phyloP scores from a whole-genome alignment of 2,888 invertebrate species.

The Harpagoxenus sublaevis region DNA sequence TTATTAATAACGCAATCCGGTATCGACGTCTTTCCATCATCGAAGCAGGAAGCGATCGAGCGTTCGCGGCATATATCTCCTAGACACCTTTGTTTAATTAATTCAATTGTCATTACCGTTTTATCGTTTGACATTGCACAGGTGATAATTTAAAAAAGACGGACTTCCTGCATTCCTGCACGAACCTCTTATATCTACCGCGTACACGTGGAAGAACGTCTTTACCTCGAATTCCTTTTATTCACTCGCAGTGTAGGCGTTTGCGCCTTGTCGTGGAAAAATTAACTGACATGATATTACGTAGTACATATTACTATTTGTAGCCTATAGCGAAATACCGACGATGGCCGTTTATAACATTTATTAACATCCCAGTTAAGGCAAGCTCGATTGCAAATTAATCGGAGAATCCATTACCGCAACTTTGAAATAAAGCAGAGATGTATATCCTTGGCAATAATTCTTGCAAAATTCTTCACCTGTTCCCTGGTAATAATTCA shows the following conservation, averaged over 20 bases:
- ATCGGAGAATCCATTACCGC: not conserved
- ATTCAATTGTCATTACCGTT: constrained; percentile 42
- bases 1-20: constrained; percentile 44
- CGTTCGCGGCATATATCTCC: not conserved
- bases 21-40: constrained; percentile 23
- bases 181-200: not conserved
- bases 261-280: not conserved
- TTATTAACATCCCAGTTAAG: not conserved
- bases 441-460: not conserved
- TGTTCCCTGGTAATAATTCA: not conserved
- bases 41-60: constrained; percentile 22
- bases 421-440: constrained; percentile 5
- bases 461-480: not conserved
- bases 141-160: constrained; percentile 29
- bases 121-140: constrained; percentile 25
- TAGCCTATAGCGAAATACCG: constrained; percentile 16
- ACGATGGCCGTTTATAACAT: not conserved
- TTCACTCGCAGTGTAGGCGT: not conserved
- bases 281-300: constrained; percentile 19
- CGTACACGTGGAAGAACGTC: not conserved
- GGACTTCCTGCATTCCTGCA: constrained; percentile 34
- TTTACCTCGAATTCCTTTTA: constrained; percentile 32
- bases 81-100: constrained; percentile 42
- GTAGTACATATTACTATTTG: constrained; percentile 11
- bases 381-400: not conserved